A percentile compares a stretch with the other conserved stretches of the same genome.
These are phyloP conservation scores for Xestia c-nigrum DNA, from an alignment of 2,888 invertebrate genomes.

Conservation along the genomic window DNA sequence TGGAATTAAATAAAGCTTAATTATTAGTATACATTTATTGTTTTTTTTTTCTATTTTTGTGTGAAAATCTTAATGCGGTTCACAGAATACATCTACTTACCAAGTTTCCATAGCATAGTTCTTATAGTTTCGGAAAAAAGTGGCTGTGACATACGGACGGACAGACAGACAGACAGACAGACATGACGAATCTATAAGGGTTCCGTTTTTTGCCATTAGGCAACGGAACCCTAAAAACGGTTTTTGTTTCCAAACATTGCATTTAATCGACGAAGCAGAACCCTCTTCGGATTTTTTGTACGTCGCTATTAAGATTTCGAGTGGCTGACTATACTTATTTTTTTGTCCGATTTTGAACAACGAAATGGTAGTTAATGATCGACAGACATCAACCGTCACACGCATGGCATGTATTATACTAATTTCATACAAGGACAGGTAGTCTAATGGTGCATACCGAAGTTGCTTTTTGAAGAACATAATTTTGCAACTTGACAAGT, in stretches of 20 bases:
- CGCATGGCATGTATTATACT: slow-evolving; percentile 6
- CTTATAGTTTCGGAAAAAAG: too few relatives aligned
- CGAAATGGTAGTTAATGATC: slow-evolving; percentile 25
- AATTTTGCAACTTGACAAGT: not conserved
- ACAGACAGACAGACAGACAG: too few relatives aligned
- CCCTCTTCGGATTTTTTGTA: slow-evolving; percentile 32
- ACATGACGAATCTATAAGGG: too few relatives aligned
- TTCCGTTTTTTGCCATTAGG: too few relatives aligned
- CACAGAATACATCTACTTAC: too few relatives aligned
- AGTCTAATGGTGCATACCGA: not conserved
- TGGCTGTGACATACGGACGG: too few relatives aligned
- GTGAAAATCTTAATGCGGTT: too few relatives aligned
- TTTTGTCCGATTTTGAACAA: slow-evolving; percentile 39
- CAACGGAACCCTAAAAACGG: too few relatives aligned
- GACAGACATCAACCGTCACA: slow-evolving; percentile 2
- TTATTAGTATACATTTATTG: too few relatives aligned
- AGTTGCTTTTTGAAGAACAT: not conserved
- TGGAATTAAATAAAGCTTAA: too few relatives aligned
- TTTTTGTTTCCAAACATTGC: not conserved
- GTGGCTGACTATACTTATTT: not conserved
- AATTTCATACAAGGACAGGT: slow-evolving; percentile 33
- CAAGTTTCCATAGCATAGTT: too few relatives aligned
- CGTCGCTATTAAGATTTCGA: not conserved
- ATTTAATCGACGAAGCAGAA: not conserved
- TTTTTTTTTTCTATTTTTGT: too few relatives aligned